Conservation (phyloP, 53 echinoderm and acorn worm genomes). For the Holothuria leucospilota region DNA sequence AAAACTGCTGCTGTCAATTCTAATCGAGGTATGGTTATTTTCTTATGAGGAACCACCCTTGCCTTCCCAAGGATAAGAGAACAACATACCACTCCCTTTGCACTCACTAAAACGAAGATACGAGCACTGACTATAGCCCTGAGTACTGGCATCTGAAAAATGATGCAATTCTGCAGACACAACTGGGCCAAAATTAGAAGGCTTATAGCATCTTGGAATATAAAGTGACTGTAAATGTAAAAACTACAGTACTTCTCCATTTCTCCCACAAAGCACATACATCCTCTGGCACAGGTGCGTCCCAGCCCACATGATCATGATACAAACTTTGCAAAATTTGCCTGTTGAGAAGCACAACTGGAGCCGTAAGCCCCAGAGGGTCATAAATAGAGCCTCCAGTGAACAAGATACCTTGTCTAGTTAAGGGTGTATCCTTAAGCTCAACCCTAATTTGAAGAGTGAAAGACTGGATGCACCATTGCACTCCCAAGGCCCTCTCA, state of each 20-base stretch:
- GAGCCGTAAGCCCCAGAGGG: constrained; percentile 65
- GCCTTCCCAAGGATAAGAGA: constrained; percentile 64
- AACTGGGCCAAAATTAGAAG: neutral
- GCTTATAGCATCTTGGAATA: constrained; percentile 16
- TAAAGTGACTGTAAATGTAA: neutral
- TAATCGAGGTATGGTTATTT: constrained; percentile 55
- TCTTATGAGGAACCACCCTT: constrained; percentile 55
- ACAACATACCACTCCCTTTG: constrained; percentile 20
- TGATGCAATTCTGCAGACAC: constrained; percentile 54
- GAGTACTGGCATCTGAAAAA: constrained; percentile 60
- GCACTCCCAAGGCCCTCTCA: constrained; percentile 14
- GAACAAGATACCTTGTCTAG: constrained; percentile 54
- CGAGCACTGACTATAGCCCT: constrained; percentile 70
- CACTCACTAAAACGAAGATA: constrained; percentile 65
- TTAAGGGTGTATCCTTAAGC: constrained; percentile 42
- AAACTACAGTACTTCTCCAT: constrained; percentile 18
- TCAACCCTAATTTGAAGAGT: constrained; percentile 50
- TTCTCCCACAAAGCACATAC: constrained; percentile 38
- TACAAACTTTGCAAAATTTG: constrained; percentile 58
- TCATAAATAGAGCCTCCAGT: constrained; percentile 77
- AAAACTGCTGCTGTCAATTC: constrained; percentile 64
- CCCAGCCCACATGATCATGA: constrained; percentile 43
- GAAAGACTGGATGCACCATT: constrained; percentile 59
- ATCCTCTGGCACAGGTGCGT: constrained; percentile 50
- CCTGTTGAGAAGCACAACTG: constrained; percentile 40